Percentiles rank a stretch among this genome's conserved stretches.
These are phyloP conservation scores for Macaca nemestrina DNA, from an alignment of 2,113 vertebrate species.

Conservation along the genomic window DNA sequence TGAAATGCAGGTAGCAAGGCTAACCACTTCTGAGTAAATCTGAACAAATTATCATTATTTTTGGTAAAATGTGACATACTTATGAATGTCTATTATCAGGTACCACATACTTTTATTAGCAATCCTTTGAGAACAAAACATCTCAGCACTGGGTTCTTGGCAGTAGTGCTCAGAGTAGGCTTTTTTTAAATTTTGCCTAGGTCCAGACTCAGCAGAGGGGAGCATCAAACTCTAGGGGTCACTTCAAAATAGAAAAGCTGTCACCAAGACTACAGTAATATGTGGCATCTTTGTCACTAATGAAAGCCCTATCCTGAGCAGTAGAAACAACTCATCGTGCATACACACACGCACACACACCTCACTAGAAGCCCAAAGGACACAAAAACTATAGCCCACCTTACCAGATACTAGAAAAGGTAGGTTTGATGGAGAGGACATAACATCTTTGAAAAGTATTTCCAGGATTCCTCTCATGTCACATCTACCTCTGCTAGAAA, in stretches of 20 bases:
- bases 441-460: conserved; percentile 25
- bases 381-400: neutral
- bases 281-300: neutral
- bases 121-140: conserved; percentile 39
- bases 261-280: too few relatives aligned
- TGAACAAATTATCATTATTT: conserved; percentile 28
- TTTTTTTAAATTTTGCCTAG: neutral
- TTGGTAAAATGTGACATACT: neutral
- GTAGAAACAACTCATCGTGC: neutral
- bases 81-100: conserved; percentile 9
- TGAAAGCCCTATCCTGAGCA: neutral
- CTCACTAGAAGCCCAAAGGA: neutral
- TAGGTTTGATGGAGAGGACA: neutral
- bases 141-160: neutral
- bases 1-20: neutral
- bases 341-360: neutral
- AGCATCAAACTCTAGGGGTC: conserved; percentile 14
- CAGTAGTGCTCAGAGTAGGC: neutral
- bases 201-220: neutral
- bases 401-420: neutral
- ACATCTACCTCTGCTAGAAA: conserved; percentile 7
- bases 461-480: conserved; percentile 8
- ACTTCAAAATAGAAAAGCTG: conserved; percentile 24
- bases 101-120: neutral
- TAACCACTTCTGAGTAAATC: neutral